Evolutionary conservation across 2,113 vertebrate species (phyloP).

Genomic region (Chaetodon auriga): DNA sequence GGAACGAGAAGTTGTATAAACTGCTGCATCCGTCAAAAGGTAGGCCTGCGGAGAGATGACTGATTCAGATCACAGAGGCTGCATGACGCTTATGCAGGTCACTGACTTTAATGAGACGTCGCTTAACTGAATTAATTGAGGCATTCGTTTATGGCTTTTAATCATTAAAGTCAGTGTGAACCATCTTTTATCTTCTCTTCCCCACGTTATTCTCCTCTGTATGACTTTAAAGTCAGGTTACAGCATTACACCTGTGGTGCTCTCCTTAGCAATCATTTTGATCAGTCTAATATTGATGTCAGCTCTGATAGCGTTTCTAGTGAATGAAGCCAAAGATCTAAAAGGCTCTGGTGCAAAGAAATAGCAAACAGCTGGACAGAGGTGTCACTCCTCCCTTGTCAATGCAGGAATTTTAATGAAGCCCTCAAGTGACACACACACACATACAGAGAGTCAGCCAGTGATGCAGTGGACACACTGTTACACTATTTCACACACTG

Average conservation of each 20-base stretch:
- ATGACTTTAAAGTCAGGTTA: too few relatives aligned
- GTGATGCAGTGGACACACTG: background rate
- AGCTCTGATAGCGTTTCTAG: too few relatives aligned
- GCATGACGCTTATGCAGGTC: background rate
- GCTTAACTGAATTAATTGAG: background rate
- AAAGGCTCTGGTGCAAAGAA: slow-evolving; percentile 11
- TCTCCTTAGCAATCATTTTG: too few relatives aligned
- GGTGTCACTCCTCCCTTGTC: slow-evolving; percentile 27
- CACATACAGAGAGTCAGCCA: background rate
- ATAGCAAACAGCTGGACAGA: slow-evolving; percentile 31
- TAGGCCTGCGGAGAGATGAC: slow-evolving; percentile 75
- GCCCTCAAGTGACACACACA: slow-evolving; percentile 19
- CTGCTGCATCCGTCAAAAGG: slow-evolving; percentile 83
- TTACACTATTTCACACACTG: slow-evolving; percentile 9
- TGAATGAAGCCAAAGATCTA: background rate
- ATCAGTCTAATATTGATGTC: too few relatives aligned
- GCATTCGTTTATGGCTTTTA: background rate
- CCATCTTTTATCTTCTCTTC: too few relatives aligned
- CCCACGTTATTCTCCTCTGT: too few relatives aligned
- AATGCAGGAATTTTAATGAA: slow-evolving; percentile 43
- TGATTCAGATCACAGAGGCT: background rate
- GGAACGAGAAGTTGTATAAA: slow-evolving; percentile 92
- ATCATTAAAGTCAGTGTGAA: background rate
- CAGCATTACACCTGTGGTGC: too few relatives aligned
- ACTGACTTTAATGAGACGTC: background rate